Base-by-base conservation (phyloP, 2,888 invertebrate species). In the Ectemnius continuus region DNA sequence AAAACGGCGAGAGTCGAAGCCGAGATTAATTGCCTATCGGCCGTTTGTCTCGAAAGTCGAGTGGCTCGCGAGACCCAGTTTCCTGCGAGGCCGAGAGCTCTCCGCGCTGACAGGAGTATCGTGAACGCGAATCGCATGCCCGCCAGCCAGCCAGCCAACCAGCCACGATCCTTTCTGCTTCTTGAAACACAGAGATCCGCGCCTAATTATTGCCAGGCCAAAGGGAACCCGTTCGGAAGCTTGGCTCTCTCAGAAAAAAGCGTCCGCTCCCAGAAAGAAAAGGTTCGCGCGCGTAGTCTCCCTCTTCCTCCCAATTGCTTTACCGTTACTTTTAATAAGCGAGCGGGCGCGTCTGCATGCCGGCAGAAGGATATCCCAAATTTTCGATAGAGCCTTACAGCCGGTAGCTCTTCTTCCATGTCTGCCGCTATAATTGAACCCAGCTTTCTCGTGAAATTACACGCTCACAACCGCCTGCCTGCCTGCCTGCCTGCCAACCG, bases 21-120 rank as follows among this genome's bases (percentile, higher is more conserved):
- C 64, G 76, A 82, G 83, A 83, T 82, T 83, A 82, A 82, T 82
- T 82, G 82, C 83, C 82, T 81, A 83, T 82, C 82, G 83, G 68
- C 83, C 76, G 82, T 83, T 82, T 82, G 82, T 82, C 82, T 81
- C 73, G 79, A 71, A 73, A 83, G 76, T 81, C 78, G 45, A 63
- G 75, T 5, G 52, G 13, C 75, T 70, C 74, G 70, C 28, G 59
- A 78, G 78, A 76, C 74, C 76, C 76, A 81, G 81, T 78, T 82
- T 80, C 23, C 80, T 76, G 72, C 78, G 78, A 64, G 70, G 74
- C 73, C 81, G 68, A 16, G 16, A 23, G 2, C 23, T 23, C 23
- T 23, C 52, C n/a, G 58, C 63, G 68, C 48, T 74, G 82, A 78
- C 82, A 76, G 83, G 70, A 83, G 61, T 82, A 82, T 82, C 82